phyloP scores from a whole-genome alignment of 1,140 invertebrate species.

The Drosophila subpulchrella region DNA sequence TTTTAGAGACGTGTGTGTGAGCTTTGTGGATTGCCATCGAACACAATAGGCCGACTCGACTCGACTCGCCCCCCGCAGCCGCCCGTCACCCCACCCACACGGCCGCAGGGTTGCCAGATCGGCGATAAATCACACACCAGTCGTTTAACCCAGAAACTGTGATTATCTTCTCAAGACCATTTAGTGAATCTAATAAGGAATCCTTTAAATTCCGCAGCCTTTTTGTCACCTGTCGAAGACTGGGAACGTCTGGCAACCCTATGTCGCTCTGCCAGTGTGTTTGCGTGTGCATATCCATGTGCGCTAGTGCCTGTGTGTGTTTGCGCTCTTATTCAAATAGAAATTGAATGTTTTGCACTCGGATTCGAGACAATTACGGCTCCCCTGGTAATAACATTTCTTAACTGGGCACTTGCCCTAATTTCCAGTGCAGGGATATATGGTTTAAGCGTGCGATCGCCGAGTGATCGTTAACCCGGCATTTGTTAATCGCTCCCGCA shows the following conservation, averaged over 20 bases:
- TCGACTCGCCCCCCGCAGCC: slow-evolving; percentile 1
- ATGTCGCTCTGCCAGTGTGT: slow-evolving; percentile 4
- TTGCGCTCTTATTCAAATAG: slow-evolving; percentile 73
- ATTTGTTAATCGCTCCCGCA: slow-evolving; percentile 13
- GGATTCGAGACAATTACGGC: slow-evolving; percentile 53
- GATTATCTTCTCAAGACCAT: neutral
- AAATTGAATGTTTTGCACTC: slow-evolving; percentile 75
- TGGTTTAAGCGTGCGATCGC: neutral
- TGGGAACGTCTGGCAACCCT: slow-evolving; percentile 49
- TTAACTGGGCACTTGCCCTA: neutral
- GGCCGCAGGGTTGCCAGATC: slow-evolving; percentile 17
- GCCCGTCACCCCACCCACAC: slow-evolving; percentile 2
- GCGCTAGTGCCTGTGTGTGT: slow-evolving; percentile 29
- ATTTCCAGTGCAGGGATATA: neutral
- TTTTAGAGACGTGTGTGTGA: slow-evolving; percentile 21
- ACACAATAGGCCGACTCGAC: slow-evolving; percentile 24
- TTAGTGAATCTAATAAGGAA: neutral
- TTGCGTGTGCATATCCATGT: slow-evolving; percentile 25
- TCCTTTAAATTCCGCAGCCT: neutral
- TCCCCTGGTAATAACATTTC: slow-evolving; percentile 27
- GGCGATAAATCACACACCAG: neutral
- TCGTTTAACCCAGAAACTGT: neutral
- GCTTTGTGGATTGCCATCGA: slow-evolving; percentile 14
- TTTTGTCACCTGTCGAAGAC: neutral
- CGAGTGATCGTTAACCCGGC: slow-evolving; percentile 22